Evolutionary conservation across 1,140 invertebrate species (phyloP), one percentile per base, ranked within the genome.

Genomic region (Drosophila athabasca): DNA sequence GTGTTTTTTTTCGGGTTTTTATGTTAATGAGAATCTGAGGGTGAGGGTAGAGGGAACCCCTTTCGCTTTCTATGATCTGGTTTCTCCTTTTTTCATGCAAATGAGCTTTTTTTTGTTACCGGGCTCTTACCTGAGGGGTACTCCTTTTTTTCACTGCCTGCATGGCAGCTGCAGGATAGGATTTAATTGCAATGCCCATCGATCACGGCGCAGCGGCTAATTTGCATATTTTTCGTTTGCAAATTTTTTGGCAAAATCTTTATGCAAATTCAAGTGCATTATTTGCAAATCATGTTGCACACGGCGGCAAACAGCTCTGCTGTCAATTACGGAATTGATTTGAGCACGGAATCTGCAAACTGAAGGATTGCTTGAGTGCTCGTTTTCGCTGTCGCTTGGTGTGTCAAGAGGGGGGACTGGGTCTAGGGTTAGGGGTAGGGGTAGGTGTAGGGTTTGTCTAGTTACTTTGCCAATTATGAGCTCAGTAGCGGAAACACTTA

Each of bases 251-350:
- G 52, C 52, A 52, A 71, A 52, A 45, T 76, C 52, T 72, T 75
- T 90, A 90, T 90, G 87, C 79, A 90, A 90, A 90, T 90, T 90
- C 85, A 81, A 89, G 85, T 89, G 85, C 85, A 81, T 82, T 89
- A 89, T 89, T 89, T 79, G 80, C 83, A 90, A 90, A 90, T 90
- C 88, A 90, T 90, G 88, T 90, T 84, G 62, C 73, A 39, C 35
- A 39, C 11, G 35, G 11, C 7, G 7, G 41, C 76, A 41, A 39
- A 74, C 77, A 75, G 81, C 84, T 82, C 66, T 41, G 80, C 81
- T 85, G 78, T 87, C 85, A 90, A 90, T 79, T 88, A 83, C 64
- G 44, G 53, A 59, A 64, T 77, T 72, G 67, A 68, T 74, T 70
- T 39, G 45, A 57, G 59, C 52, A 29, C 29, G 7, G 29, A 29